Evolutionary conservation across 2,797 vertebrate species (phyloP), one percentile per base, ranked within the genome.

Genomic region (Acipenser oxyrinchus): DNA sequence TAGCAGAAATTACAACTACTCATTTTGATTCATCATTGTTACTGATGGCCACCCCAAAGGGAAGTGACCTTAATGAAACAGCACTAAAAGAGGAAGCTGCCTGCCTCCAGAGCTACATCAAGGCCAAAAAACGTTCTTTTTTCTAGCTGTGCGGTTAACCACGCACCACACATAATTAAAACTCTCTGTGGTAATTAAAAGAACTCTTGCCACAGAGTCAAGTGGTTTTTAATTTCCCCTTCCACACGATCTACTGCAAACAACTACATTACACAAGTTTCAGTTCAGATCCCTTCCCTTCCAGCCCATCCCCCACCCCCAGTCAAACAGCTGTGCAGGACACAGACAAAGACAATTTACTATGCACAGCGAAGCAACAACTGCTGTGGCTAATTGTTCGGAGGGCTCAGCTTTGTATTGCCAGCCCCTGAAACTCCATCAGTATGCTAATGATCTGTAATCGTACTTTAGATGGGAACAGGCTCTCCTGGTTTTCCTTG

Each of bases 161-260:
- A 52, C 61, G 10, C 48, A 49, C 51, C 68, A 64, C 15, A 37
- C 51, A 23, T 61, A 67, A 64, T 67, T 67, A 60, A 71, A 51
- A 50, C 51, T 62, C 57, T 55, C 64, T 48, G 52, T 66, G 62
- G 61, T 71, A 71, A 71, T 71, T 71, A 67, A 71, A 37, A 70
- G 62, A 66, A 67, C 61, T 61, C 10, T 51, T 66, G 49, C 61
- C 61, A 71, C 69, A 60, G 52, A 67, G 65, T 63, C 65, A 63
- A 70, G 69, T 51, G 69, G 64, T 11, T 57, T 70, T 68, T 50
- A 53, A 48, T 66, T 60, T 50, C 53, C 10, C 37, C 58, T 51
- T 49, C 60, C 49, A 49, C n/a, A 60, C 51, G 18, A 49, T 64
- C 48, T 61, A 60, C 66, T 60, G 53, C 65, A 67, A 64, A 67